Base-by-base conservation (phyloP, 2,888 invertebrate genomes). In the Agriopis leucophaearia region DNA sequence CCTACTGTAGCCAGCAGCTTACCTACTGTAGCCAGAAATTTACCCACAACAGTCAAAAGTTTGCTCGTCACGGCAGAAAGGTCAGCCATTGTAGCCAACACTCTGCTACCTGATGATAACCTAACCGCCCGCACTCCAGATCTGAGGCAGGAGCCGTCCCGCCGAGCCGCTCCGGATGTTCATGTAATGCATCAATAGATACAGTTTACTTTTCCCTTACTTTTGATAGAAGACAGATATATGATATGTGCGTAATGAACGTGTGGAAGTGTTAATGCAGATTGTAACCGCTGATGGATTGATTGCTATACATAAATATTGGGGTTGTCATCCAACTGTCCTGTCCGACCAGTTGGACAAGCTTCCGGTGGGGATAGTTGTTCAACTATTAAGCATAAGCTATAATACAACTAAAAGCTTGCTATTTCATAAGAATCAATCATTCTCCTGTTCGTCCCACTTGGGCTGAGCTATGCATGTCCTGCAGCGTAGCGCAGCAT, bases 201-300 rank as follows among this genome's bases (percentile, higher is more conserved):
- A 87, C 83, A 85, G 90, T 89, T 84, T 82, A 78, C 81, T 88
- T 88, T 86, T 82, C 81, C 82, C 86, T 87, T 64, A 64, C 48
- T 90, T 92, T 92, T 89, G 87, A 84, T 90, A 88, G 87, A 85
- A 74, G 64, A 69, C 68, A 83, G 84, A 87, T 88, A 86, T 89
- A 92, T 94, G 92, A 93, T 93, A 92, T 93, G 93, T 93, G 93
- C 92, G 92, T 92, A 91, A 88, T 88, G 86, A 55, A 87, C 87
- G 92, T 92, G 91, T 92, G 92, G 88, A 90, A 91, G 90, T 90
- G 90, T 92, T 91, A 48, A 61, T 64, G 73, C 63, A 51, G 64
- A 72, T 71, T 75, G 75, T 75, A 75, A 75, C 80, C 47, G 51
- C 70, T 18, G 72, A 74, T 78, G 83, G 73, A 70, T 87, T 78